These are phyloP conservation scores for Drosophila borealis DNA, from an alignment of 2,888 invertebrate species.

Conservation along the genomic window DNA sequence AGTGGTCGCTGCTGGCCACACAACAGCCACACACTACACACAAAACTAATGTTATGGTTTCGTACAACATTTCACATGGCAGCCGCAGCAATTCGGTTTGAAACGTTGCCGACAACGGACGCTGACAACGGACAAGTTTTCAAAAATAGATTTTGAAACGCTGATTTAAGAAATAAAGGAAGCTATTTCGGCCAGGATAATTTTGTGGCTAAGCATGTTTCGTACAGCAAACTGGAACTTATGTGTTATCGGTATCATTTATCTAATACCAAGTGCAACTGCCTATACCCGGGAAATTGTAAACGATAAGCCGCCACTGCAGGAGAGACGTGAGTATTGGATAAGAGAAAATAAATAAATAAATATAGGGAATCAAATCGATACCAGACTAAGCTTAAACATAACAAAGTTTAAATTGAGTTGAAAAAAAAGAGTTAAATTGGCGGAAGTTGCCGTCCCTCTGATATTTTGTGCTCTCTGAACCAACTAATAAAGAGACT, in stretches of 20 bases:
- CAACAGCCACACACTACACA: constrained; percentile 14
- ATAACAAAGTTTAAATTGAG: not conserved
- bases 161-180: constrained; percentile 4
- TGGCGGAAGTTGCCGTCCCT: no score
- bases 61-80: constrained; percentile 54
- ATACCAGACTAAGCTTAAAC: no score
- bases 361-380: not conserved
- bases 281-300: constrained; percentile 82
- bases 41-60: constrained; percentile 56
- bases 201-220: constrained; percentile 47
- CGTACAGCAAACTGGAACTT: constrained; percentile 51
- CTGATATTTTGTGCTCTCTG: no score
- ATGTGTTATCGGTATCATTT: constrained; percentile 30
- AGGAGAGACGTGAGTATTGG: constrained; percentile 85
- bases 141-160: constrained; percentile 9
- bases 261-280: constrained; percentile 33
- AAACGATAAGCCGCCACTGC: constrained; percentile 84
- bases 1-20: constrained; percentile 41
- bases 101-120: constrained; percentile 62
- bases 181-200: constrained; percentile 36
- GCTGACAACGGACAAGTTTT: constrained; percentile 39
- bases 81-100: constrained; percentile 59
- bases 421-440: not conserved
- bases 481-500: no score
- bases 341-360: not conserved